These are phyloP conservation scores for Cephalopterus ornatus DNA, from an alignment of 2,113 vertebrate species.

Conservation along the genomic window DNA sequence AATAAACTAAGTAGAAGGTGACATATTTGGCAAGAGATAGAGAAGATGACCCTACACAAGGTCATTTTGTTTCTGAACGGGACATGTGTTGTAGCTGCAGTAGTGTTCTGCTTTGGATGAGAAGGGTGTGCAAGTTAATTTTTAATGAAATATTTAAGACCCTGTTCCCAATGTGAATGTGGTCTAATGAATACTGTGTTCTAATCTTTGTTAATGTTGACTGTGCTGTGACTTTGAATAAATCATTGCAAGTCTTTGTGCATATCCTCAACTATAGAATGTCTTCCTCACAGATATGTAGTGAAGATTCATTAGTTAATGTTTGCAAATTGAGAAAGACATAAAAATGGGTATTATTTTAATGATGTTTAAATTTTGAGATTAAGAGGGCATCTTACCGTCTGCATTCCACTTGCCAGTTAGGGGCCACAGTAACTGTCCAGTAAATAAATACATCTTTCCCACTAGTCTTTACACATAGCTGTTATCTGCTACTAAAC, in stretches of 20 bases:
- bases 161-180: not conserved
- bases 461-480: not conserved
- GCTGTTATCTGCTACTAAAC: not conserved
- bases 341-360: not conserved
- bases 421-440: not conserved
- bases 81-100: not conserved
- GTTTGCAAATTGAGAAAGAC: not conserved
- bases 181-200: not conserved
- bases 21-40: not conserved
- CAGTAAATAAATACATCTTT: not conserved
- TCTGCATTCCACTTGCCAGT: not conserved
- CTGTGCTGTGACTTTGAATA: not conserved
- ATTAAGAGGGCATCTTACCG: not conserved
- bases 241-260: not conserved
- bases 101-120: not conserved
- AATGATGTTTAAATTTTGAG: not conserved
- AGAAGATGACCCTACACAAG: not conserved
- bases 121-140: not conserved
- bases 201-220: not conserved
- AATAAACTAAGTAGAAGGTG: not conserved
- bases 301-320: not conserved
- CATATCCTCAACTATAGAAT: not conserved
- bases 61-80: not conserved
- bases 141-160: not conserved
- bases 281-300: not conserved